Conservation (phyloP, 2,113 vertebrate genomes). For the Gopherus flavomarginatus region DNA sequence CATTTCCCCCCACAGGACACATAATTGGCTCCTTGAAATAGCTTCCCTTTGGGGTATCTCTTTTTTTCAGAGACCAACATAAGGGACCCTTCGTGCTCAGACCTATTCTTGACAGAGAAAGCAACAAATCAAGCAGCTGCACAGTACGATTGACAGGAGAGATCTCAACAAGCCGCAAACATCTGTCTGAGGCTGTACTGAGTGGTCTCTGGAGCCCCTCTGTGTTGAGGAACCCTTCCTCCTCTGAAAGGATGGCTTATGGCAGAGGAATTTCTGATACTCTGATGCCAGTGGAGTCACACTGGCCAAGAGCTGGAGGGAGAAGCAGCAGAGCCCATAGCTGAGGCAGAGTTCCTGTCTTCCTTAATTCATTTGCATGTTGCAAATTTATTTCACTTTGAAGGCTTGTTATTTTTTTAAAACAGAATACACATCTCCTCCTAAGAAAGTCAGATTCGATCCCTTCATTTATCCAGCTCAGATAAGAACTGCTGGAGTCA, state of each 20-base stretch:
- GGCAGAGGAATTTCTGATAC: background rate
- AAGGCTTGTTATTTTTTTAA: background rate
- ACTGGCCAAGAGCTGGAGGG: background rate
- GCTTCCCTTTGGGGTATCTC: background rate
- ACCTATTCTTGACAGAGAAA: background rate
- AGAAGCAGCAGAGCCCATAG: background rate
- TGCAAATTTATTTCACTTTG: fast-evolving
- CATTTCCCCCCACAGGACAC: background rate
- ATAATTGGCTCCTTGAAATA: background rate
- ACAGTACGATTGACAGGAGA: background rate
- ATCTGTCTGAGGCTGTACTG: background rate
- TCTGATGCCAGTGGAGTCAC: background rate
- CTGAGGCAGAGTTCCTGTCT: background rate
- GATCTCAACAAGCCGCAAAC: background rate
- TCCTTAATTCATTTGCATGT: background rate
- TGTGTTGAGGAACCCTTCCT: background rate
- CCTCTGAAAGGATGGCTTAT: background rate
- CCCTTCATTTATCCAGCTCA: background rate
- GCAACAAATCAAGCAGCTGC: background rate
- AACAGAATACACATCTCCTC: background rate
- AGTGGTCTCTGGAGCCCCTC: background rate
- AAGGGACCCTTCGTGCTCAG: background rate
- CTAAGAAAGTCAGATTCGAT: background rate
- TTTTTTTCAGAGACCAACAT: background rate
- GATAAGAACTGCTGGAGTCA: background rate